These are phyloP conservation scores for Psilopogon haemacephalus DNA, from an alignment of 2,113 vertebrate species.

Conservation along the genomic window DNA sequence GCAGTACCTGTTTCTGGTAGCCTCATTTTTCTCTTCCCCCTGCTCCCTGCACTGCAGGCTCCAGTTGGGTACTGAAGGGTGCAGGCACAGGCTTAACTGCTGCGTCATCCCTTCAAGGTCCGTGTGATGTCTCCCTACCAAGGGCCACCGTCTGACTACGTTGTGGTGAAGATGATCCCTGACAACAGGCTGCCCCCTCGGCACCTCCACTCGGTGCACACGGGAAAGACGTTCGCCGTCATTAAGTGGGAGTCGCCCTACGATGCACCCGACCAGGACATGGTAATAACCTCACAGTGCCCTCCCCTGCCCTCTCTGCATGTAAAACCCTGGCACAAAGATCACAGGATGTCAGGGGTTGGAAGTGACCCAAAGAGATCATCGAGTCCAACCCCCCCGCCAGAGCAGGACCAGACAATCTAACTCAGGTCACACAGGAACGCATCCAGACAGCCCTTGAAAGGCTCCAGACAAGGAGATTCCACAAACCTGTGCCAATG, in stretches of 20 bases:
- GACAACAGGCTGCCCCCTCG: slow-evolving; percentile 93
- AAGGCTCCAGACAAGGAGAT: too few species aligned
- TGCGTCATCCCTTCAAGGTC: slow-evolving; percentile 75
- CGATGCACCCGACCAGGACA: slow-evolving; percentile 82
- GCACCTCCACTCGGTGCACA: slow-evolving; percentile 85
- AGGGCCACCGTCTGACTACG: slow-evolving; percentile 88
- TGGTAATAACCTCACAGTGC: slow-evolving; percentile 73
- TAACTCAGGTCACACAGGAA: too few species aligned
- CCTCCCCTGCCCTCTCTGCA: background rate
- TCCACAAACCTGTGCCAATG: too few species aligned
- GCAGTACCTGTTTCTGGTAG: slow-evolving; percentile 94
- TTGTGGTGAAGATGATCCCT: slow-evolving; percentile 94
- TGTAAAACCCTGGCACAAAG: fast-evolving
- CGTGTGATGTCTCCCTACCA: slow-evolving; percentile 86
- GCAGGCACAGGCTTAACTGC: background rate
- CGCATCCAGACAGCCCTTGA: too few species aligned
- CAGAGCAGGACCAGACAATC: too few species aligned
- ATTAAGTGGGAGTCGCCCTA: slow-evolving; percentile 97
- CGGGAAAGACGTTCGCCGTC: slow-evolving; percentile 81
- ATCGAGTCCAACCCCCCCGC: too few species aligned
- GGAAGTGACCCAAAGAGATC: too few species aligned
- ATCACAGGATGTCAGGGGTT: too few species aligned
- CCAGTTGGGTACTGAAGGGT: background rate
- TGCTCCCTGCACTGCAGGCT: fast-evolving
- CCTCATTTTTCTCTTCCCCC: background rate